Evolutionary conservation across 2,888 invertebrate species (phyloP).

Genomic region (Microplitis manilae): DNA sequence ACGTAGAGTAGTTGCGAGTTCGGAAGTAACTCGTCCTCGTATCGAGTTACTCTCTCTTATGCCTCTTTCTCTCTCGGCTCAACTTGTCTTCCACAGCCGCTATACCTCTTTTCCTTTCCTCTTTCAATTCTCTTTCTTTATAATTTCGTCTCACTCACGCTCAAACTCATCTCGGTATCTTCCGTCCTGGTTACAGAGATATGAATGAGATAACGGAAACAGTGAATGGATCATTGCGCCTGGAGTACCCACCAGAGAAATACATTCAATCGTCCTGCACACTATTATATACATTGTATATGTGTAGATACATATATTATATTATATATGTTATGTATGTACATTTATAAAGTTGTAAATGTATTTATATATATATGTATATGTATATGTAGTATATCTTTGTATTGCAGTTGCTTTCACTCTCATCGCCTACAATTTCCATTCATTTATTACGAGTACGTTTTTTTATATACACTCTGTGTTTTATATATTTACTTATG

Average conservation of each 20-base stretch:
- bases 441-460: constrained; percentile 14
- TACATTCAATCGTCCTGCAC: constrained; percentile 50
- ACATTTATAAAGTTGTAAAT: constrained; percentile 14
- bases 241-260: constrained; percentile 47
- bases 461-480: constrained; percentile 2
- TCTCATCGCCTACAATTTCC: constrained; percentile 24
- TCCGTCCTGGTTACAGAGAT: constrained; percentile 51
- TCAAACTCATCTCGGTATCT: constrained; percentile 42
- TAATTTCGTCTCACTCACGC: constrained; percentile 36
- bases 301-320: constrained; percentile 33
- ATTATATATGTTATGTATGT: constrained; percentile 11
- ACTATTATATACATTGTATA: constrained; percentile 41
- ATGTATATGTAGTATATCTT: not conserved
- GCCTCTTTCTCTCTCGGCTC: constrained; percentile 15
- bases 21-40: constrained; percentile 53
- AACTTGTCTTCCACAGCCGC: constrained; percentile 15
- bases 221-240: constrained; percentile 56
- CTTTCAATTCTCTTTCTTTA: constrained; percentile 26
- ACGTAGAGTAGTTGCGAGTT: constrained; percentile 44
- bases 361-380: constrained; percentile 8
- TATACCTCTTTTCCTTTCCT: constrained; percentile 30
- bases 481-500: constrained; percentile 2
- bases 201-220: constrained; percentile 56
- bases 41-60: constrained; percentile 49
- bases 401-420: constrained; percentile 22